Evolutionary conservation across 1,140 invertebrate species (phyloP).

Genomic region (Pemphigus obesinymphae): DNA sequence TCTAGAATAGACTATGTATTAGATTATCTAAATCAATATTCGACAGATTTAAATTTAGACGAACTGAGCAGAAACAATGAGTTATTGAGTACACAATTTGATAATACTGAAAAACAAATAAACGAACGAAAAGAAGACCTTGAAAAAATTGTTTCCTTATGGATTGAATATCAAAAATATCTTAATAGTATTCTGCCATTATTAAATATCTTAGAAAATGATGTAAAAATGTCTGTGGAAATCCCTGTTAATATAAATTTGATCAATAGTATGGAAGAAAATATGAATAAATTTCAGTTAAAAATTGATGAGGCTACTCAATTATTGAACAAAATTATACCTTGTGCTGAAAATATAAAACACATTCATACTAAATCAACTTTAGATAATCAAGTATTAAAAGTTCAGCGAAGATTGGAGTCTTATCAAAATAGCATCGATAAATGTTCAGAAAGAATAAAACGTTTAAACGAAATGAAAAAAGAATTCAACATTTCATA

Average conservation of each 20-base stretch:
- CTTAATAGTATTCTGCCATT: constrained; percentile 69
- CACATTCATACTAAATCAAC: neutral
- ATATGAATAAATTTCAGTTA: neutral
- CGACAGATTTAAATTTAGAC: constrained; percentile 8
- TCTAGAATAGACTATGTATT: constrained; percentile 64
- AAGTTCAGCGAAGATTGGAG: neutral
- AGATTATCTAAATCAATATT: constrained; percentile 47
- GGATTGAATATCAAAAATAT: constrained; percentile 9
- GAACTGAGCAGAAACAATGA: neutral
- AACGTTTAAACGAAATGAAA: constrained; percentile 43
- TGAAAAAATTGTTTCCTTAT: constrained; percentile 52
- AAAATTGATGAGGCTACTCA: neutral
- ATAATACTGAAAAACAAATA: neutral
- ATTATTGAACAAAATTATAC: neutral
- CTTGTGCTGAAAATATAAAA: neutral
- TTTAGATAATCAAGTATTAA: constrained; percentile 3
- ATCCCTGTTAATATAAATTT: neutral
- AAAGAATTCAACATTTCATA: constrained; percentile 63
- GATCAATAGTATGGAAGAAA: neutral
- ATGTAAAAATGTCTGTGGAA: neutral
- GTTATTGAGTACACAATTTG: neutral
- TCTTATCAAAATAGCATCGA: constrained; percentile 8
- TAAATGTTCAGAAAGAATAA: constrained; percentile 42
- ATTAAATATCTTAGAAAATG: constrained; percentile 80
- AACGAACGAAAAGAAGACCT: neutral